phyloP scores from a whole-genome alignment of 2,888 invertebrate genomes.

The Heliconius erato region DNA sequence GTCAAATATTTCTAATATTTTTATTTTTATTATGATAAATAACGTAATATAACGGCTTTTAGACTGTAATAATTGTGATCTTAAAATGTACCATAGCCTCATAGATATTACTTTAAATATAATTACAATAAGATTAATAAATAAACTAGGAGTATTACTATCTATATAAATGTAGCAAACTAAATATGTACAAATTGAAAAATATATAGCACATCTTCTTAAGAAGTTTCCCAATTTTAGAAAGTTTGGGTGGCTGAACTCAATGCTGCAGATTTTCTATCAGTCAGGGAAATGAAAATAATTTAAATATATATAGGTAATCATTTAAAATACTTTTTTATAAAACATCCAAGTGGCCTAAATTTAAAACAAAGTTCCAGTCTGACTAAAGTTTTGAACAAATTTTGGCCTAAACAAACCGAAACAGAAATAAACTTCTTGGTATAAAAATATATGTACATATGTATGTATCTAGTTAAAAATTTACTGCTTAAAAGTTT shows the following conservation, averaged over 20 bases:
- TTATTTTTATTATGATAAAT: too few relatives aligned
- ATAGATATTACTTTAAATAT: neutral
- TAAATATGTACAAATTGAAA: too few relatives aligned
- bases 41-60: too few relatives aligned
- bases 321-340: neutral
- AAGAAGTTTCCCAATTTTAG: neutral
- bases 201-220: neutral
- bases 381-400: neutral
- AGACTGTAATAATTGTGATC: neutral
- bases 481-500: neutral
- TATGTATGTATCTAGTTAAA: neutral
- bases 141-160: neutral
- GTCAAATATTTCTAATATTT: too few relatives aligned
- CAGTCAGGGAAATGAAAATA: too few relatives aligned
- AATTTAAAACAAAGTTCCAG: neutral
- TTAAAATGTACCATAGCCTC: constrained; percentile 1
- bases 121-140: too few relatives aligned
- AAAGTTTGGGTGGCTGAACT: too few relatives aligned
- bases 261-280: too few relatives aligned
- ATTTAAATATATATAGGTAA: too few relatives aligned
- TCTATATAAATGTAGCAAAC: too few relatives aligned
- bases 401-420: neutral
- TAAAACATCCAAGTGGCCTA: constrained; percentile 6
- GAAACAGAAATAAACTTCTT: neutral
- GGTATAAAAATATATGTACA: neutral